Base-by-base conservation (phyloP, 2,113 vertebrate species). In the Myrmecophaga tridactyla region DNA sequence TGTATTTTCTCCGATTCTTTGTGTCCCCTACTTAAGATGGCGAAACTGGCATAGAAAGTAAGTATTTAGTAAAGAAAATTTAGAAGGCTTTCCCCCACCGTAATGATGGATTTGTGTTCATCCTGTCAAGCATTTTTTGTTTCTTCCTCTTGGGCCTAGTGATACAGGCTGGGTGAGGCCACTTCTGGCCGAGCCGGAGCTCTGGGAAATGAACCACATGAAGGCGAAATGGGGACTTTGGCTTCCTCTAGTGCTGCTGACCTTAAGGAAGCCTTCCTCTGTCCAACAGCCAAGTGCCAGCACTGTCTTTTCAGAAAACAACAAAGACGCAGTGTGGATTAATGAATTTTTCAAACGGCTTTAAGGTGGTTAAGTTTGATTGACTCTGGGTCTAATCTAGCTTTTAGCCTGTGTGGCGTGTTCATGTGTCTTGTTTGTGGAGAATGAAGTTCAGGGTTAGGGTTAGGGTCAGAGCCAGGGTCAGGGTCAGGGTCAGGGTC, bases 171-270 rank as follows among this genome's bases (percentile, higher is more conserved):
- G 76, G 85, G 73, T 53, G 21, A 82, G 70, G n/a, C 18, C 76
- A 29, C 21, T 34, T 75, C 69, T 78, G 53, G 89, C 82, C 7
- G 1, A 76, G 36, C 3, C 48, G 17, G 46, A 92, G 39, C 29
- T 94, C 56, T 85, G 60, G 53, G n/a, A 67, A 81, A n/a, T 67
- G 63, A 78, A 53, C 27, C 78, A 75, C 9, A 69, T 76, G 60
- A 82, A 92, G 46, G 94, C 41, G 86, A 69, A 93, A 92, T 58
- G 82, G 62, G 91, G 89, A 95, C 20, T 48, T 2, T 91, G 60
- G 72, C 62, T 48, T 89, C 29, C n/a, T 88, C 90, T 88, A 75
- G 73, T 83, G 92, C 78, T 89, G n/a, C 29, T 83, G 46, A 82
- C 89, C 36, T 75, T 41, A 85, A 20, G 58, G 7, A 77, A 67